These are phyloP conservation scores for Chloroceryle aenea DNA, from an alignment of 2,113 vertebrate genomes.

Conservation along the genomic window DNA sequence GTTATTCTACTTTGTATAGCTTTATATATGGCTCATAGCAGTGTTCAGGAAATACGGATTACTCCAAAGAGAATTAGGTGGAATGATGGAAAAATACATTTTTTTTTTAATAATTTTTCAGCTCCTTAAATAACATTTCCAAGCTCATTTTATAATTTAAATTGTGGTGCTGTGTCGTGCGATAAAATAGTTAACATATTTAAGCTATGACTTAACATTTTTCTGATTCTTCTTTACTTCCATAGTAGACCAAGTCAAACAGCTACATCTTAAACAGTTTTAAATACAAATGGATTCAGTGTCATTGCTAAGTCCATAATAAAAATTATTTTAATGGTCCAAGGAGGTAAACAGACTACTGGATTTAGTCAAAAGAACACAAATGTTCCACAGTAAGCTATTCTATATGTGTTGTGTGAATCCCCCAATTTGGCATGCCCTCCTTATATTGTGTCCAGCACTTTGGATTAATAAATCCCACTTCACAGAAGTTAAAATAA, in stretches of 20 bases:
- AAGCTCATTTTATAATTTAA: slow-evolving; percentile 81
- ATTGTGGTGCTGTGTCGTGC: slow-evolving; percentile 72
- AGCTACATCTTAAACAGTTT: slow-evolving; percentile 83
- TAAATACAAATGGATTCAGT: slow-evolving; percentile 87
- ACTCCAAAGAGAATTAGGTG: slow-evolving; percentile 75
- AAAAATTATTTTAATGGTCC: slow-evolving; percentile 84
- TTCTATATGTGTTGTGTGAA: slow-evolving; percentile 74
- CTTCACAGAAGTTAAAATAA: slow-evolving; percentile 99
- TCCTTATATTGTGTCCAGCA: slow-evolving; percentile 93
- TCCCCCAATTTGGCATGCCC: slow-evolving; percentile 81
- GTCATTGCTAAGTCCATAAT: slow-evolving; percentile 86
- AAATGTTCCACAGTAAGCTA: slow-evolving; percentile 79
- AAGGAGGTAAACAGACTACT: slow-evolving; percentile 84
- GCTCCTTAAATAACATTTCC: slow-evolving; percentile 82
- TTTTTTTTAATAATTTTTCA: slow-evolving; percentile 60
- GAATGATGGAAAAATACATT: slow-evolving; percentile 77
- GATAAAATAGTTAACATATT: slow-evolving; percentile 81
- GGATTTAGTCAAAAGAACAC: slow-evolving; percentile 80
- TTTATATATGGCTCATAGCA: slow-evolving; percentile 81
- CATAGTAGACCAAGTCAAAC: slow-evolving; percentile 78
- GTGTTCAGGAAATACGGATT: slow-evolving; percentile 75
- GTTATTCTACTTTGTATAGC: slow-evolving; percentile 63
- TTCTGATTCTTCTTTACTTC: slow-evolving; percentile 75
- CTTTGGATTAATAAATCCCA: slow-evolving; percentile 93
- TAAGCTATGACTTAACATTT: slow-evolving; percentile 78